phyloP scores from a whole-genome alignment of 2,113 vertebrate genomes.

The Antechinus flavipes region DNA sequence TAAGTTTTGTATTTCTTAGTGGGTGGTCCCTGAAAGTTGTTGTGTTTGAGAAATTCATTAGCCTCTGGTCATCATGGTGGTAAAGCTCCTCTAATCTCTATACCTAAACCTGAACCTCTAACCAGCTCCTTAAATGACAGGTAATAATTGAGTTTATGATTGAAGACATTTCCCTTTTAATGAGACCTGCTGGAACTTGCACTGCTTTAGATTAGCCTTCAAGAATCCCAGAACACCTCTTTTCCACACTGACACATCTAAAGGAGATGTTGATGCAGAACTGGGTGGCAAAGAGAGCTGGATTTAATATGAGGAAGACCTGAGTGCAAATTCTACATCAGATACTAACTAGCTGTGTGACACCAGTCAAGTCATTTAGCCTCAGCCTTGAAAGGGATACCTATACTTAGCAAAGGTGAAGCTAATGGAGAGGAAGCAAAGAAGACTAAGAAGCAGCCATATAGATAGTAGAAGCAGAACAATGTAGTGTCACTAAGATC shows the following conservation, averaged over 20 bases:
- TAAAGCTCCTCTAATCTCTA: not conserved
- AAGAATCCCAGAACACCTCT: not conserved
- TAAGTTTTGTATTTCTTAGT: not conserved
- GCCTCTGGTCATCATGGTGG: not conserved
- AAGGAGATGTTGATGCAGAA: not conserved
- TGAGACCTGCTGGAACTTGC: not conserved
- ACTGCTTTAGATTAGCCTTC: not conserved
- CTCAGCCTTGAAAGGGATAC: not conserved
- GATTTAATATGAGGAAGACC: not conserved
- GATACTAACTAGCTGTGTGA: not conserved
- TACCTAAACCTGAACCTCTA: not conserved
- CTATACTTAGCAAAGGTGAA: not conserved
- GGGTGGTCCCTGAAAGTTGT: not conserved
- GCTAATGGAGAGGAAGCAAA: not conserved
- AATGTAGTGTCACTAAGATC: not conserved
- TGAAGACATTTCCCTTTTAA: not conserved
- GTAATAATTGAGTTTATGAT: not conserved
- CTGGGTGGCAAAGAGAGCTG: not conserved
- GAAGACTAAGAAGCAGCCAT: not conserved
- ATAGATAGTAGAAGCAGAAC: not conserved
- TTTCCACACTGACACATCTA: not conserved
- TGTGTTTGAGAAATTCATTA: not conserved
- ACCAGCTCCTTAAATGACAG: not conserved
- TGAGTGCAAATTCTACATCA: not conserved
- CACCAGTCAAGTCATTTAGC: not conserved